Evolutionary conservation across 2,888 invertebrate genomes (phyloP), one percentile per base, ranked within the genome.

Genomic region (Zygaena filipendulae): DNA sequence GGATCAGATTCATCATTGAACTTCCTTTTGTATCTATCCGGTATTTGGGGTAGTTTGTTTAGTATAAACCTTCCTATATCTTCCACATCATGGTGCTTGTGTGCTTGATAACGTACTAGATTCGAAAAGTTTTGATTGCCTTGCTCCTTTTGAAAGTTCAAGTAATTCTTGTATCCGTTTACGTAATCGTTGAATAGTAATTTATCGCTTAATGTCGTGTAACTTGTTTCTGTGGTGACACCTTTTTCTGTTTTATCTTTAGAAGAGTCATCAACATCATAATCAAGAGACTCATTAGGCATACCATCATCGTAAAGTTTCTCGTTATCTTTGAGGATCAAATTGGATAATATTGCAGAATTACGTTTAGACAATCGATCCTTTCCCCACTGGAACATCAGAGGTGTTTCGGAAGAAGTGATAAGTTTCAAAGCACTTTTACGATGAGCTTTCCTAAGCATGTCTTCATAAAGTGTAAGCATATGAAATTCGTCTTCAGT

Each of bases 61-160:
- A 74, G 39, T 25, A 75, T 75, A 28, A 40, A 70, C 36, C 74
- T 75, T n/a, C 75, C 75, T 5, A 75, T 74, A 29, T 74, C 74
- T 19, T 75, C 64, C 3, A 75, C 74, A 8, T 47, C 66, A 22
- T 75, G 75, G 28, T 75, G 75, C 38, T 40, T 59, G 19, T 75
- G 75, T 2, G 75, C 75, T 45, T 75, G 71, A 31, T 71, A 75
- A 20, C 56, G 59, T 3, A 75, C 43, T 16, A 59, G 33, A 35
- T 64, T 53, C 0, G 75, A 75, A 38, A 63, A 75, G 6, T 68
- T 67, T 19, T 62, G 39, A 3, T 56, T 45, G 0, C 45, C 53
- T 36, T 56, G 52, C 0, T 63, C 53, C 29, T 53, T 58, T 44
- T 69, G 66, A 31, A 62, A 74, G 11, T 72, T 59, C 7, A 75